Percentiles rank a stretch among this genome's conserved stretches.
phyloP scores from a whole-genome alignment of 2,797 vertebrate genomes.

The Euphonia xanthogaster region DNA sequence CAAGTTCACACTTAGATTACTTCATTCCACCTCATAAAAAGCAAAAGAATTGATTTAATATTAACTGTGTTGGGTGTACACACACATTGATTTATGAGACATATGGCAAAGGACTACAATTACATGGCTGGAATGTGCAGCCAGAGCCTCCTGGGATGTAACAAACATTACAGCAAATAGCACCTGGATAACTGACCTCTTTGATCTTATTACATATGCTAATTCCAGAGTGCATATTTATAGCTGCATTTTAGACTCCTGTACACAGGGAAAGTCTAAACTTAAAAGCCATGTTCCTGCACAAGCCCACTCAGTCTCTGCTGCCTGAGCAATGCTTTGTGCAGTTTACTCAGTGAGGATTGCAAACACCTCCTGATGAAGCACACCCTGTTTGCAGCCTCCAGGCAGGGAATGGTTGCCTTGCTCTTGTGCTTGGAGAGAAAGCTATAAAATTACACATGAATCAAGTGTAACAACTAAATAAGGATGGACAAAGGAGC shows the following conservation, averaged over 20 bases:
- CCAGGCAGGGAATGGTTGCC: not conserved
- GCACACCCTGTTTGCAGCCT: not conserved
- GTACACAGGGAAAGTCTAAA: not conserved
- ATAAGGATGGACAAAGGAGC: not conserved
- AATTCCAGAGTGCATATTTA: not conserved
- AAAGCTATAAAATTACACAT: not conserved
- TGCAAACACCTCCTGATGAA: not conserved
- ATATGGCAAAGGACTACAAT: not conserved
- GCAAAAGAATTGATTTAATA: not conserved
- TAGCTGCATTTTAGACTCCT: not conserved
- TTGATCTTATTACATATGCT: not conserved
- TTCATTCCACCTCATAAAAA: not conserved
- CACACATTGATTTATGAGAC: not conserved
- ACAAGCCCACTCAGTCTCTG: not conserved
- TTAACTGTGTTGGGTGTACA: not conserved
- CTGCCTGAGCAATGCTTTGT: rapidly evolving
- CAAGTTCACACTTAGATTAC: not conserved
- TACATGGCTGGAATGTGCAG: not conserved
- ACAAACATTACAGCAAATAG: not conserved
- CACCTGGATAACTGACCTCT: not conserved
- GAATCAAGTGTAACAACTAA: not conserved
- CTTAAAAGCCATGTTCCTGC: not conserved
- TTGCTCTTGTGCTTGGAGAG: rapidly evolving
- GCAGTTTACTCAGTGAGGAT: rapidly evolving
- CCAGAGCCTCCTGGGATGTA: not conserved